Evolutionary conservation across 2,888 invertebrate genomes (phyloP).

Genomic region (Drosophila neonasuta): DNA sequence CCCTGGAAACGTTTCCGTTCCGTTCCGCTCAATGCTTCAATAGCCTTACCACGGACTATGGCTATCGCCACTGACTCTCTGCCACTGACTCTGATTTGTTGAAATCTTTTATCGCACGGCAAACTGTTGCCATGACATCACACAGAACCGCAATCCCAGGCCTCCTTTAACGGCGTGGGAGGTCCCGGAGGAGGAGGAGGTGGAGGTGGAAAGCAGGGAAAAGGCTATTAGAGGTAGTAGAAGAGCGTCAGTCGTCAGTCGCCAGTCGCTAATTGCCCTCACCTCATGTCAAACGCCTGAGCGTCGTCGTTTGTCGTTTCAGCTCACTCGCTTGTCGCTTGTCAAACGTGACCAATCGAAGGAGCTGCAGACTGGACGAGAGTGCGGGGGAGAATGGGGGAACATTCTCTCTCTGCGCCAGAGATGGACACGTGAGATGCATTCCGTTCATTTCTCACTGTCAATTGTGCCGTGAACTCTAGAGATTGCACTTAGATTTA

Average conservation of each 20-base stretch:
- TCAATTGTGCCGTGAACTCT: neutral
- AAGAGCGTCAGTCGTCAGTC: slow-evolving; percentile 48
- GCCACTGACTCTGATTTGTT: slow-evolving; percentile 64
- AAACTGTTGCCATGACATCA: slow-evolving; percentile 65
- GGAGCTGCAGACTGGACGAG: neutral
- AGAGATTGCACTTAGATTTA: slow-evolving; percentile 1
- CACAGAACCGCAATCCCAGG: slow-evolving; percentile 32
- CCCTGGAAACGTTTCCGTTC: slow-evolving; percentile 52
- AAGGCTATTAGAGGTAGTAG: slow-evolving; percentile 44
- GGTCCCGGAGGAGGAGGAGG: no score
- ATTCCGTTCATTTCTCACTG: slow-evolving; percentile 7
- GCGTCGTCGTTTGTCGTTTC: slow-evolving; percentile 46
- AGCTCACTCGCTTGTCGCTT: slow-evolving; percentile 24
- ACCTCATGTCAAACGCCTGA: slow-evolving; percentile 60
- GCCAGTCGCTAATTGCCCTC: slow-evolving; percentile 68
- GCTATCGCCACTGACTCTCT: slow-evolving; percentile 11
- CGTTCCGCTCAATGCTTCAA: slow-evolving; percentile 52
- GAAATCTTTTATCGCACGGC: slow-evolving; percentile 71
- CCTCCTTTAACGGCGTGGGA: neutral
- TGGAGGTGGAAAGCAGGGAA: no score
- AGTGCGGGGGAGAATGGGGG: neutral
- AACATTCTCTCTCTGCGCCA: slow-evolving; percentile 4
- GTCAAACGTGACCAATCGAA: slow-evolving; percentile 59
- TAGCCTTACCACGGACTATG: slow-evolving; percentile 12
- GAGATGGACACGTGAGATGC: slow-evolving; percentile 23